Evolutionary conservation across 2,797 vertebrate genomes (phyloP).

Genomic region (Hipposideros larvatus): DNA sequence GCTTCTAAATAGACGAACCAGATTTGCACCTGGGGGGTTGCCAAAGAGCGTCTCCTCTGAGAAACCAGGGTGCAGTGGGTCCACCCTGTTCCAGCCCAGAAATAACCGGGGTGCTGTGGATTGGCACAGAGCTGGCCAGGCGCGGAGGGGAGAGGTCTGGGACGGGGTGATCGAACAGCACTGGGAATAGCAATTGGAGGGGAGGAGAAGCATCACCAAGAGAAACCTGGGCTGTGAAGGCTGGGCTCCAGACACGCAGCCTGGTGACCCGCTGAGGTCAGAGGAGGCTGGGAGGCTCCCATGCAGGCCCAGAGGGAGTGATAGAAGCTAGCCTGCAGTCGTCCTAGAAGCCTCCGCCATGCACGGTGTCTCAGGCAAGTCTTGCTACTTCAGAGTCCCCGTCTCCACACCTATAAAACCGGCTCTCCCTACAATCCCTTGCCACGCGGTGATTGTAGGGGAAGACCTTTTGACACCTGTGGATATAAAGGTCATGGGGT

Average conservation of each 20-base stretch:
- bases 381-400: not conserved
- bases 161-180: not conserved
- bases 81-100: not conserved
- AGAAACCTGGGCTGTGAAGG: not conserved
- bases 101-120: not conserved
- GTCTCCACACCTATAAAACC: not conserved
- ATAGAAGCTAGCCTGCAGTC: not conserved
- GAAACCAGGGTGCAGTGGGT: slow-evolving; percentile 1
- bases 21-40: not conserved
- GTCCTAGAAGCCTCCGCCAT: not conserved
- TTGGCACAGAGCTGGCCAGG: not conserved
- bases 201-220: not conserved
- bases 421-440: not conserved
- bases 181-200: not conserved
- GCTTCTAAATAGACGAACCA: slow-evolving; percentile 34
- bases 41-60: not conserved
- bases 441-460: not conserved
- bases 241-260: not conserved
- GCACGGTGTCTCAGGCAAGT: not conserved
- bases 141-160: not conserved
- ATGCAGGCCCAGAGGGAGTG: not conserved
- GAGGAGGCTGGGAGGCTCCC: not conserved
- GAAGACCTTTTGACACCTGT: not conserved
- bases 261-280: not conserved
- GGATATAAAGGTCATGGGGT: not conserved